Conservation (phyloP, 1,140 invertebrate species). For the Pseudoatta argentina region DNA sequence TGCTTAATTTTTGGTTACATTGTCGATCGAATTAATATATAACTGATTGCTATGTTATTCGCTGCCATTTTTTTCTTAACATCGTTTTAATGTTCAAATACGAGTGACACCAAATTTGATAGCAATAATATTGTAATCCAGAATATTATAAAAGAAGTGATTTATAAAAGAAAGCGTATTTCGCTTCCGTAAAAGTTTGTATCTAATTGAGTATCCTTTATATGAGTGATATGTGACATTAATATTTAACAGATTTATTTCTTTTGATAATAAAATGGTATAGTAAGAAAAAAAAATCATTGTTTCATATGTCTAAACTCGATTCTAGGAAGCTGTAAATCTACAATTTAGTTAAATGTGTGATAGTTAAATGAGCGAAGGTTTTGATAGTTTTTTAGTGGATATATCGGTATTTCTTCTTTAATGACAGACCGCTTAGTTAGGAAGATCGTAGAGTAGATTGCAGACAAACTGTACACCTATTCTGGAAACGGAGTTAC, state of each 20-base stretch:
- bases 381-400: constrained; percentile 1
- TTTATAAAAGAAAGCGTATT: not conserved
- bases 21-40: too few species aligned
- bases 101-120: not conserved
- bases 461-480: constrained; percentile 22
- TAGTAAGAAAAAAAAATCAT: not conserved
- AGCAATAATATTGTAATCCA: not conserved
- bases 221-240: not conserved
- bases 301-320: not conserved
- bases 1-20: too few species aligned
- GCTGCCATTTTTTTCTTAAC: too few species aligned
- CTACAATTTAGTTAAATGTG: constrained; percentile 17
- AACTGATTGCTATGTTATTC: not conserved
- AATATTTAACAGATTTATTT: not conserved
- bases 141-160: not conserved
- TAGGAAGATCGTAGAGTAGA: constrained; percentile 60
- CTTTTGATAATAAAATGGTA: not conserved
- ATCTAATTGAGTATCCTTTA: not conserved
- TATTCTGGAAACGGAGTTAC: constrained; percentile 59
- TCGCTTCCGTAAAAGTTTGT: not conserved
- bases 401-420: constrained; percentile 4
- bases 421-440: constrained; percentile 60
- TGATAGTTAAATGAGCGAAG: not conserved
- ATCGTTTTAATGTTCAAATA: not conserved
- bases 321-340: constrained; percentile 7